Conservation (phyloP, 2,888 invertebrate genomes). For the Allygus modestus region DNA sequence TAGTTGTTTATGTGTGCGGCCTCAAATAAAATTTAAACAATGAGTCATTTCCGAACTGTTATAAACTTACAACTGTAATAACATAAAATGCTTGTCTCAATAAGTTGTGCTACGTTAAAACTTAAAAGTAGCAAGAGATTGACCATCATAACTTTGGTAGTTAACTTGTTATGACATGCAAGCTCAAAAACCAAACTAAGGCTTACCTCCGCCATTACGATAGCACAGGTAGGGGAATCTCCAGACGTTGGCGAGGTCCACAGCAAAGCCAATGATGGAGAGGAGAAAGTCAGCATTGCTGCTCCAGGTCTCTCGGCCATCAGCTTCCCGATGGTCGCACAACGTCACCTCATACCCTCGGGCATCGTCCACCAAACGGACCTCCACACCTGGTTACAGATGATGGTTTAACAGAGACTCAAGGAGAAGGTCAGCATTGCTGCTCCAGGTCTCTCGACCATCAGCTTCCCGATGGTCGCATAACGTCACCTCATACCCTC, state of each 20-base stretch:
- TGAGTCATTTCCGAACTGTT: too few species aligned
- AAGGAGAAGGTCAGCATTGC: conserved; percentile 95
- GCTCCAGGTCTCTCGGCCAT: conserved; percentile 66
- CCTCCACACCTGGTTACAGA: conserved; percentile 72
- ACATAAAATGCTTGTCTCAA: too few species aligned
- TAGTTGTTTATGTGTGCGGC: too few species aligned
- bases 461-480: conserved; percentile 20
- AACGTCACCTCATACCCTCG: conserved; percentile 60
- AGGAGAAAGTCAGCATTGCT: conserved; percentile 95
- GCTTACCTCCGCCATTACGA: conserved; percentile 96
- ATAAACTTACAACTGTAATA: too few species aligned
- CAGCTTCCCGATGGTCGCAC: conserved; percentile 35
- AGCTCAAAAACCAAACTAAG: too few species aligned
- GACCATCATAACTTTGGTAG: too few species aligned
- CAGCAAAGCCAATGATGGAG: conserved; percentile 98
- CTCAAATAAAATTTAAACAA: too few species aligned
- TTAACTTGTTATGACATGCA: too few species aligned
- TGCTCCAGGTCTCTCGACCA: conserved; percentile 66
- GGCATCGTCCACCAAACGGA: conserved; percentile 70
- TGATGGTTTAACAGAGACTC: not conserved
- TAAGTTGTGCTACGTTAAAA: too few species aligned
- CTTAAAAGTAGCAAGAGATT: too few species aligned
- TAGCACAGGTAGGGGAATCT: conserved; percentile 96
- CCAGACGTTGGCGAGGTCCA: conserved; percentile 98
- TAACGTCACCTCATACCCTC: conserved; percentile 46